phyloP scores from a whole-genome alignment of 2,797 vertebrate species.

The Oreochromis grahami region DNA sequence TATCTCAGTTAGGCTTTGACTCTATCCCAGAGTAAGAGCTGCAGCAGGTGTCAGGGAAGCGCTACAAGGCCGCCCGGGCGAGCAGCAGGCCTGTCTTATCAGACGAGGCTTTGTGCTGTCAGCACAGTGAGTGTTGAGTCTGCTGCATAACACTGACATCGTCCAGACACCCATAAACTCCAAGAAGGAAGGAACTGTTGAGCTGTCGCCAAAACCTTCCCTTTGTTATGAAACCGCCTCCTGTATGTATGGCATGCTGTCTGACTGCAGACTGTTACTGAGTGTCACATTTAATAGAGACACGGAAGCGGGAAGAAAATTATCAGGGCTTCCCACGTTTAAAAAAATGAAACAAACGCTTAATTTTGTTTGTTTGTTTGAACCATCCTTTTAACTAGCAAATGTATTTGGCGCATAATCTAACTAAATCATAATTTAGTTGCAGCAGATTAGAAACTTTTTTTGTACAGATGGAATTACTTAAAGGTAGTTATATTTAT shows the following conservation, averaged over 20 bases:
- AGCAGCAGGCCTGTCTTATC: conserved; percentile 74
- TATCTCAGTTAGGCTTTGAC: neutral
- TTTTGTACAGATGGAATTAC: neutral
- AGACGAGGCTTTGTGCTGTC: conserved; percentile 70
- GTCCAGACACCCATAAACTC: conserved; percentile 40
- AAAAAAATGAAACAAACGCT: fast-evolving
- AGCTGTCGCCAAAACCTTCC: neutral
- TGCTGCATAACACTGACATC: conserved; percentile 54
- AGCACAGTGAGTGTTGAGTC: conserved; percentile 69
- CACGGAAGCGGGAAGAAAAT: neutral
- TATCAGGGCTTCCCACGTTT: fast-evolving
- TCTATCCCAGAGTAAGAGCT: conserved; percentile 33
- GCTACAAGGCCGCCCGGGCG: conserved; percentile 42
- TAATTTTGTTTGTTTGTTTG: neutral
- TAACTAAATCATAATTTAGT: neutral
- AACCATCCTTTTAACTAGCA: neutral
- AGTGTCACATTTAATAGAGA: neutral
- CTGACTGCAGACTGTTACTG: neutral
- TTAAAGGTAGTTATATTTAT: neutral
- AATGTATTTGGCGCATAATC: neutral
- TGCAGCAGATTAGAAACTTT: neutral
- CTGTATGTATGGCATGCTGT: neutral
- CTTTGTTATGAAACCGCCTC: conserved; percentile 5
- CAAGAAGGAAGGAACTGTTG: conserved; percentile 11
- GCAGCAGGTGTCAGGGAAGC: conserved; percentile 70